phyloP scores from a whole-genome alignment of 2,797 vertebrate genomes.

The Botia almorhae region DNA sequence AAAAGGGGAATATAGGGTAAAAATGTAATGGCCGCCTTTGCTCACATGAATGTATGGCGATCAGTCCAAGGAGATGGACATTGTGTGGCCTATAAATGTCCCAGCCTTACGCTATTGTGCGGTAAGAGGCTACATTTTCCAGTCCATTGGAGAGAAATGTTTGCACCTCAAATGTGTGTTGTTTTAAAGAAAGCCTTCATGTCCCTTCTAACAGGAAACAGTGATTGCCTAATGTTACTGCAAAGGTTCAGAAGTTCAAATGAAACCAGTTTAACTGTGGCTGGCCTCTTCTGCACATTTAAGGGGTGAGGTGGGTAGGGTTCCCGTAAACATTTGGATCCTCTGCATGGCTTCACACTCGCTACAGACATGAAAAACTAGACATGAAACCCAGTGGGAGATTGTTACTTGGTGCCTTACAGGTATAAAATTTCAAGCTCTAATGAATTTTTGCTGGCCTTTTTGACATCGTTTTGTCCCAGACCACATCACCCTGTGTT shows the following conservation, averaged over 20 bases:
- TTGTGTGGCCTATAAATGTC: conserved; percentile 43
- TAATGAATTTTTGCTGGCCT: conserved; percentile 51
- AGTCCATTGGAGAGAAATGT: conserved; percentile 50
- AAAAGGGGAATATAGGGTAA: conserved; percentile 32
- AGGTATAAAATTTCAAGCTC: conserved; percentile 41
- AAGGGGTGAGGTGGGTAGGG: not conserved
- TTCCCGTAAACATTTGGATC: conserved; percentile 45
- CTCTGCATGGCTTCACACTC: conserved; percentile 39
- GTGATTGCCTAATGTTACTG: conserved; percentile 51
- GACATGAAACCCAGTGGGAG: conserved; percentile 40
- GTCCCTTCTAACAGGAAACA: conserved; percentile 32
- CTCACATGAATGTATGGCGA: conserved; percentile 23
- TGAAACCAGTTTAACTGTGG: not conserved
- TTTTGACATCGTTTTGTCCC: conserved; percentile 43
- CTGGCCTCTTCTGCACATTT: not conserved
- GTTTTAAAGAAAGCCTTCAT: conserved; percentile 53
- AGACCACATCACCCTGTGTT: conserved; percentile 33
- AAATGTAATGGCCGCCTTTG: not conserved
- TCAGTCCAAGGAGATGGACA: conserved; percentile 25
- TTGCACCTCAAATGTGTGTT: conserved; percentile 48
- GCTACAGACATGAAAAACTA: conserved; percentile 39
- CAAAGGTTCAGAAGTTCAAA: conserved; percentile 56
- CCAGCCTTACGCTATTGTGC: conserved; percentile 32
- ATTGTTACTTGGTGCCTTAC: conserved; percentile 17
- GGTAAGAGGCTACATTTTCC: conserved; percentile 41